Percentiles rank a stretch among this genome's conserved stretches.
phyloP scores from a whole-genome alignment of 1,140 invertebrate species.

The Venustaconcha ellipsiformis region DNA sequence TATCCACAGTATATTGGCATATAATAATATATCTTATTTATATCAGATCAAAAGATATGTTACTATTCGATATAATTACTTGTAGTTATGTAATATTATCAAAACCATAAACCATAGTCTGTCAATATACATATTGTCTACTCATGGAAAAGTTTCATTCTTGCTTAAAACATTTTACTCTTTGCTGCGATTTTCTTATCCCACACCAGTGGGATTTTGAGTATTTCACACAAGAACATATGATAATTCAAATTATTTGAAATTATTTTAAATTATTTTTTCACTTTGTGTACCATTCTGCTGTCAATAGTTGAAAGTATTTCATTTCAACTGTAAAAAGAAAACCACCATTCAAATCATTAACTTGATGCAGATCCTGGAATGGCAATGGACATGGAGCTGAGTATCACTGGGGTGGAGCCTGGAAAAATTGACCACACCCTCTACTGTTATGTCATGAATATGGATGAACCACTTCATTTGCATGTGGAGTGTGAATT shows the following conservation, averaged over 20 bases:
- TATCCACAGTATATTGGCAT: too few species aligned
- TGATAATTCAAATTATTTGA: neutral
- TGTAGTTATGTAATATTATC: too few species aligned
- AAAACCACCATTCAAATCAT: neutral
- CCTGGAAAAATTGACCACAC: conserved; percentile 62
- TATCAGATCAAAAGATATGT: too few species aligned
- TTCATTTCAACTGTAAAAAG: conserved; percentile 1
- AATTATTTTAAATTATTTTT: neutral
- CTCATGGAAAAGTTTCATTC: too few species aligned
- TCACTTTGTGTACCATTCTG: too few species aligned
- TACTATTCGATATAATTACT: too few species aligned
- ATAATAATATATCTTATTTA: too few species aligned
- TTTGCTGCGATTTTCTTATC: too few species aligned
- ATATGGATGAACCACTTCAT: conserved; percentile 62
- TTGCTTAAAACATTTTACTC: too few species aligned
- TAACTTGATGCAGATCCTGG: conserved; percentile 48
- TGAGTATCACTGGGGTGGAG: conserved; percentile 61
- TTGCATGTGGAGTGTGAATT: conserved; percentile 65
- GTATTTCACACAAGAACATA: neutral
- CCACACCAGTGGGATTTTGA: neutral
- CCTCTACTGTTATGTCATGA: conserved; percentile 63
- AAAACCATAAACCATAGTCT: too few species aligned
- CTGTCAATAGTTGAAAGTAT: too few species aligned
- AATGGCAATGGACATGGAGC: conserved; percentile 63
- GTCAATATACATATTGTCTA: too few species aligned